Evolutionary conservation across 1,140 invertebrate species (phyloP).

Genomic region (Nylanderia fulva): DNA sequence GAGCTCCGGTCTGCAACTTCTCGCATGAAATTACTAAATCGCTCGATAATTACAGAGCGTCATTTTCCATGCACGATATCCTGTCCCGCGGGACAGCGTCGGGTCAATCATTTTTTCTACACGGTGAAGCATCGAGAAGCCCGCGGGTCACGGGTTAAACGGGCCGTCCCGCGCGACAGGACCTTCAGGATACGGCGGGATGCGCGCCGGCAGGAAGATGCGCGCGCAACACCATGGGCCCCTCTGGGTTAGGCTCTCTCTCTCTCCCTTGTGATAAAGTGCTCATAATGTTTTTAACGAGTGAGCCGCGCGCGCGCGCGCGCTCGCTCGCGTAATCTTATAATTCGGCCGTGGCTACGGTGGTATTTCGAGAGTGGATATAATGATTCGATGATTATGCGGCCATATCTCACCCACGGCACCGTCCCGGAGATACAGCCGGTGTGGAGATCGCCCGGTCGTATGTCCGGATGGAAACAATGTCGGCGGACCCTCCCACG

Average conservation of each 20-base stretch:
- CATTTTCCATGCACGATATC: conserved; percentile 44
- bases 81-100: conserved; percentile 53
- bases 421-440: conserved; percentile 79
- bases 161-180: conserved; percentile 71
- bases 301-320: conserved; percentile 70
- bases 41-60: conserved; percentile 58
- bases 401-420: conserved; percentile 84
- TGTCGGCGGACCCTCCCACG: conserved; percentile 83
- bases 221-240: conserved; percentile 41
- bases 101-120: conserved; percentile 46
- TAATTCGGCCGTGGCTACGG: conserved; percentile 80
- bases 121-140: conserved; percentile 57
- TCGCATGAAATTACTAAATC: conserved; percentile 59
- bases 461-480: conserved; percentile 81
- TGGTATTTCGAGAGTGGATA: conserved; percentile 79
- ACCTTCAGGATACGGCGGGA: conserved; percentile 58
- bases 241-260: conserved; percentile 43
- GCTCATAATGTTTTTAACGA: conserved; percentile 84
- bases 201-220: conserved; percentile 12
- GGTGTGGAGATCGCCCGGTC: conserved; percentile 77
- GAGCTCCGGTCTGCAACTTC: not conserved
- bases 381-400: conserved; percentile 85
- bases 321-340: conserved; percentile 80
- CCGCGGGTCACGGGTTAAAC: conserved; percentile 73
- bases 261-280: conserved; percentile 79